A percentile compares a stretch with the other conserved stretches of the same genome.
These are phyloP conservation scores for Dicaeum eximium DNA, from an alignment of 2,113 vertebrate species.

Conservation along the genomic window DNA sequence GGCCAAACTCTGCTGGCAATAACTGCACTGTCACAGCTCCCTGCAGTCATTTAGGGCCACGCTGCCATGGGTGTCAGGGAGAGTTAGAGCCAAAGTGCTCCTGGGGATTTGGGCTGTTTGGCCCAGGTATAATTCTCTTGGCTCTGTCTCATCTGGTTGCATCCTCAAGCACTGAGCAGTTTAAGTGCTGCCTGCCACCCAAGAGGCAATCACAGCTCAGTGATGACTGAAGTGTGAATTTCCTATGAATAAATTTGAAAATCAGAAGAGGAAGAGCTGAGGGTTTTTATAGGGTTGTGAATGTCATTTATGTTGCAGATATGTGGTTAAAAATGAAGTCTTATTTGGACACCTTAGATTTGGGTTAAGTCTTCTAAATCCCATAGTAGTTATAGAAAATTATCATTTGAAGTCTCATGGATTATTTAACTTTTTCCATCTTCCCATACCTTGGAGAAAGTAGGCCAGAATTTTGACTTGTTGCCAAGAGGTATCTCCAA, in stretches of 20 bases:
- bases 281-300: background rate
- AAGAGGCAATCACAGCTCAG: background rate
- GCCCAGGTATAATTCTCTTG: background rate
- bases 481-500: background rate
- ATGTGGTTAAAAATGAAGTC: background rate
- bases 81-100: background rate
- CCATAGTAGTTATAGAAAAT: background rate
- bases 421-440: background rate
- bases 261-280: background rate
- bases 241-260: background rate
- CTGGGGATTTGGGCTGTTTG: background rate
- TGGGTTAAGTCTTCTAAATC: background rate
- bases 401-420: background rate
- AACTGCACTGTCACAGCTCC: background rate
- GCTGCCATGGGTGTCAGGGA: background rate
- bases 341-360: background rate
- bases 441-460: background rate
- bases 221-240: conserved; percentile 19
- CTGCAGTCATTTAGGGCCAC: background rate
- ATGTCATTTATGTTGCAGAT: background rate
- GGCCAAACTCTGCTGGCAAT: background rate
- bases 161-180: background rate
- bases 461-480: background rate
- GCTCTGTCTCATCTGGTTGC: background rate
- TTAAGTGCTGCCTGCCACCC: background rate